These are phyloP conservation scores for Listronotus oregonensis DNA, from an alignment of 1,140 invertebrate genomes.

Conservation along the genomic window DNA sequence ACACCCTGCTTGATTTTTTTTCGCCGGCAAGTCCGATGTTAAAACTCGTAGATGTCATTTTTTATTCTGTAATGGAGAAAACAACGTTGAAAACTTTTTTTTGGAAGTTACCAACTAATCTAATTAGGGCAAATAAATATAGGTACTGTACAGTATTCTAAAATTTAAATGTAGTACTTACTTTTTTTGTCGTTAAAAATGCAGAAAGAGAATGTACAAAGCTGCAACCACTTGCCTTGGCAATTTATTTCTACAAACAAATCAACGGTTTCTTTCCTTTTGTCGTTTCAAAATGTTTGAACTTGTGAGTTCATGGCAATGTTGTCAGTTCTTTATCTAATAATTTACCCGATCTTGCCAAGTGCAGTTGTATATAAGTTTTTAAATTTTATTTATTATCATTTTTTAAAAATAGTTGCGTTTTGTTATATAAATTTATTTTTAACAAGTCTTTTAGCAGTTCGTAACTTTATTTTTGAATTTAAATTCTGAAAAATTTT, in stretches of 20 bases:
- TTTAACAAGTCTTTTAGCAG: too few species aligned
- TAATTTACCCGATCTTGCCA: too few species aligned
- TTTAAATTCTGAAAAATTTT: too few species aligned
- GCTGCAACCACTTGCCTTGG: slow-evolving; percentile 5
- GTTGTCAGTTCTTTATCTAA: neutral
- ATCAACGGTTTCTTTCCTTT: slow-evolving; percentile 20
- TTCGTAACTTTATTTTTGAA: too few species aligned
- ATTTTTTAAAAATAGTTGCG: too few species aligned
- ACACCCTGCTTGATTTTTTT: slow-evolving; percentile 45
- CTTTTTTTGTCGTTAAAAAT: neutral
- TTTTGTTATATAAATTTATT: too few species aligned
- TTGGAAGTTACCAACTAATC: too few species aligned
- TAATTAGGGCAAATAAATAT: too few species aligned
- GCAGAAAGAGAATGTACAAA: neutral
- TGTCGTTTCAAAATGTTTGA: slow-evolving; percentile 21
- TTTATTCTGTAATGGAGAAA: slow-evolving; percentile 27
- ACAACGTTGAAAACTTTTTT: slow-evolving; percentile 1
- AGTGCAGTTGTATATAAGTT: too few species aligned
- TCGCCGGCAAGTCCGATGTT: slow-evolving; percentile 42
- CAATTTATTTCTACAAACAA: neutral
- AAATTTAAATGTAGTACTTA: neutral
- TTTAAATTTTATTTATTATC: too few species aligned
- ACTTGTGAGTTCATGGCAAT: neutral
- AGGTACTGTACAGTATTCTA: slow-evolving; percentile 3
- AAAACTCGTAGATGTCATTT: slow-evolving; percentile 43